Base-by-base conservation (phyloP, 2,113 vertebrate species). In the Triplophysa siluroides region DNA sequence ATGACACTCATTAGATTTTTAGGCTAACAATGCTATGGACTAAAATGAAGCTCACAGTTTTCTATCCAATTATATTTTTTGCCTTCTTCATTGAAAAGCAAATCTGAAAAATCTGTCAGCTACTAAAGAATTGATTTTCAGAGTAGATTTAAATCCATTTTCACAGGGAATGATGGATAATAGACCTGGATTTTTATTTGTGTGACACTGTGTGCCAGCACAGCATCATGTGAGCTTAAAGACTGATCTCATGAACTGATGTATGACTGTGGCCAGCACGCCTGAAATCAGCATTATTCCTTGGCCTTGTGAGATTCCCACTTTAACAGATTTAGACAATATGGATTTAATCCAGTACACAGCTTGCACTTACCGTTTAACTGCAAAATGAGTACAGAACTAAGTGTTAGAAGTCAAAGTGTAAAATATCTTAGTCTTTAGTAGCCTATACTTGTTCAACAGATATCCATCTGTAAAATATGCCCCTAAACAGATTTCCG, bases 211-310 rank as follows among this genome's bases (percentile, higher is more conserved):
- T 66, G 26, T 56, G 24, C 23, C 52, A 45, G 43, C 4, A 61
- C 61, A 68, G 50, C 47, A 24, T 81, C 67, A 78, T 72, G 60
- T 77, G 68, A 72, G 81, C 21, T 21, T 8, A 75, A 19, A 64
- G 29, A 69, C 71, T 67, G 9, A 63, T 52, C 29, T 69, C 33
- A 78, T 81, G 66, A 71, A 78, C 58, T 78, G 50, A 64, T 70
- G 56, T 19, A 45, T 52, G 61, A 67, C 76, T 70, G 23, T 70
- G 38, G 63, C 47, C n/a, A 78, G 71, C 11, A 58, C 5, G 70
- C n/a, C 24, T 64, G 5, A 45, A 62, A 65, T 63, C 47, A 41
- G 50, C 41, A 26, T 45, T 66, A 54, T 66, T 62, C 62, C n/a
- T 18, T 6, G 14, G 41, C 9, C 41, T 47, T 54, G 61, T 61